These are phyloP conservation scores for Phragmatobia fuliginosa DNA, from an alignment of 2,888 invertebrate genomes.

Conservation along the genomic window DNA sequence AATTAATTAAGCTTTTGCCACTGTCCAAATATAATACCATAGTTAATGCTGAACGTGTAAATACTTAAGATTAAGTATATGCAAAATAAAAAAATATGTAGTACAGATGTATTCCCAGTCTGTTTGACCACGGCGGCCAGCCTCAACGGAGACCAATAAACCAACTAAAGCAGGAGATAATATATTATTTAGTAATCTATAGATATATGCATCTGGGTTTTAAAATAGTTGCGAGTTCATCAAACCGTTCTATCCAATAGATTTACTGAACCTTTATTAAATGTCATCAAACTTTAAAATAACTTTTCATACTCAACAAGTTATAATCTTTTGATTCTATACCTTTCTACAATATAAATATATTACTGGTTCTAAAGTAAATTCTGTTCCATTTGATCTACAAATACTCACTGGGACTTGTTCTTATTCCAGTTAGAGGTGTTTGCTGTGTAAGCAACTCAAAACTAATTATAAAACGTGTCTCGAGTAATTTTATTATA, in stretches of 20 bases:
- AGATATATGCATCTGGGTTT: not conserved
- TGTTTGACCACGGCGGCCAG: too few relatives aligned
- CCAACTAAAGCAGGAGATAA: too few relatives aligned
- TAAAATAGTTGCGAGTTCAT: not conserved
- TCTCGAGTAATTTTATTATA: not conserved
- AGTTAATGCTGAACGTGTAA: not conserved
- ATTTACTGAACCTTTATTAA: not conserved
- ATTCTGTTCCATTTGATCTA: not conserved
- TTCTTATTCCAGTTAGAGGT: not conserved
- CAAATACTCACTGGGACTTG: not conserved
- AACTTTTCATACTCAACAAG: not conserved
- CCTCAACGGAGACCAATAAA: too few relatives aligned
- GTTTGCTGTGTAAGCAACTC: too few relatives aligned
- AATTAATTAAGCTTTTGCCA: not conserved
- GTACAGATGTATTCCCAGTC: too few relatives aligned
- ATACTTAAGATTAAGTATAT: too few relatives aligned
- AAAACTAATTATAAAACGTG: too few relatives aligned
- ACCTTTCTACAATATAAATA: not conserved
- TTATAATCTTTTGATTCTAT: not conserved
- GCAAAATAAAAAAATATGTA: too few relatives aligned
- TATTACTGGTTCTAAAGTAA: not conserved
- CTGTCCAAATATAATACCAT: not conserved
- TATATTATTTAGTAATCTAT: not conserved
- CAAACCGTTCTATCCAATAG: not conserved
- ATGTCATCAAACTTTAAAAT: not conserved